phyloP scores from a whole-genome alignment of 2,797 vertebrate species.

The Hemibagrus guttatus region DNA sequence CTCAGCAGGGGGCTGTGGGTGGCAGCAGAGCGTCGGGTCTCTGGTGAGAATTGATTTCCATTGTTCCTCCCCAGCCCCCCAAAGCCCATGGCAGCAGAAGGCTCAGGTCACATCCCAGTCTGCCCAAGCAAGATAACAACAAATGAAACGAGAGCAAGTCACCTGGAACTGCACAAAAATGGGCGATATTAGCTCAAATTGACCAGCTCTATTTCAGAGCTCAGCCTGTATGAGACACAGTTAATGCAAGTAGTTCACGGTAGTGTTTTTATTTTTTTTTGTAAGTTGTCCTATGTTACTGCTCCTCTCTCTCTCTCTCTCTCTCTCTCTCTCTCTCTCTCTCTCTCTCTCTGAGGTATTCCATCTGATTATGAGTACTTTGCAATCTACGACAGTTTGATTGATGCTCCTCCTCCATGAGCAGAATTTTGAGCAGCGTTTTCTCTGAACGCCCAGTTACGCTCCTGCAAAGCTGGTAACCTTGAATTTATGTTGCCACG shows the following conservation, averaged over 20 bases:
- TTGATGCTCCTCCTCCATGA: slow-evolving; percentile 86
- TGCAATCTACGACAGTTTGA: slow-evolving; percentile 82
- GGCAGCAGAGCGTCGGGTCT: slow-evolving; percentile 50
- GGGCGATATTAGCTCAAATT: slow-evolving; percentile 52
- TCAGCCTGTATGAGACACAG: slow-evolving; percentile 29
- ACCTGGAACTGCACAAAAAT: slow-evolving; percentile 54
- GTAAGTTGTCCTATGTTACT: slow-evolving; percentile 50
- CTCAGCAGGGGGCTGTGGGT: slow-evolving; percentile 53
- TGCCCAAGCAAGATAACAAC: slow-evolving; percentile 62
- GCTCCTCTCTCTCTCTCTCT: slow-evolving; percentile 12
- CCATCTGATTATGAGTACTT: slow-evolving; percentile 82
- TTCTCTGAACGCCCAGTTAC: slow-evolving; percentile 85
- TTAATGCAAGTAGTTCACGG: slow-evolving; percentile 12
- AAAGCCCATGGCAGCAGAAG: slow-evolving; percentile 48
- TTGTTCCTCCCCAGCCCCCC: slow-evolving; percentile 46
- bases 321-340: slow-evolving; percentile 29
- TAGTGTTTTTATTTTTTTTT: neutral
- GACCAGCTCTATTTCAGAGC: slow-evolving; percentile 50
- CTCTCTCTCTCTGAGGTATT: slow-evolving; percentile 77
- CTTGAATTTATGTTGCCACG: slow-evolving; percentile 96
- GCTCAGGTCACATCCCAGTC: slow-evolving; percentile 61
- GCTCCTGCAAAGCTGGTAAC: slow-evolving; percentile 85
- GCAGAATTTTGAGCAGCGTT: slow-evolving; percentile 87
- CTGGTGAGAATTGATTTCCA: slow-evolving; percentile 64
- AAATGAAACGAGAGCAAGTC: slow-evolving; percentile 59